Percentiles rank a stretch among this genome's conserved stretches.
phyloP scores from a whole-genome alignment of 2,888 invertebrate genomes.

The Aphidoletes aphidimyza region DNA sequence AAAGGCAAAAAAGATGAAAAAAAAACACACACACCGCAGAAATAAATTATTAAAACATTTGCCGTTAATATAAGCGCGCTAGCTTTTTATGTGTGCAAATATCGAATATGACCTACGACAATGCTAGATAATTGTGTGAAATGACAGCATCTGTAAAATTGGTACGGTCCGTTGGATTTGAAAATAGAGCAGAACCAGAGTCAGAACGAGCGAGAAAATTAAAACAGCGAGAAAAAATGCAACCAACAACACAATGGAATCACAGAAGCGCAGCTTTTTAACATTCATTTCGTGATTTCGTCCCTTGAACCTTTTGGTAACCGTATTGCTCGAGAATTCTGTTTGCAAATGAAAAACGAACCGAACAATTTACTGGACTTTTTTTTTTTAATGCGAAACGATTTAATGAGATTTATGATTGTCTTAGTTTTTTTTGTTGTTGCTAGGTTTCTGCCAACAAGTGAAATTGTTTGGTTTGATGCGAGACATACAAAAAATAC shows the following conservation, averaged over 20 bases:
- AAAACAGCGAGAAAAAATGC: background rate
- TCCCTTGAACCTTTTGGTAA: background rate
- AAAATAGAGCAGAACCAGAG: background rate
- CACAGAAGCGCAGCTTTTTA: background rate
- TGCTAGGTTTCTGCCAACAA: background rate
- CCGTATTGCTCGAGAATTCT: background rate
- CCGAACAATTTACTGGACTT: slow-evolving; percentile 7
- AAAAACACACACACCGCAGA: background rate
- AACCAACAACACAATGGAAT: background rate
- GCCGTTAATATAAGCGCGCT: background rate
- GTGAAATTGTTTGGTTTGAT: background rate
- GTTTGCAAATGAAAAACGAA: slow-evolving; percentile 32
- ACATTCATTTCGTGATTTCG: slow-evolving; percentile 34
- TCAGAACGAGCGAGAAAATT: background rate
- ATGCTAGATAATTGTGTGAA: background rate
- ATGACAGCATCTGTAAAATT: slow-evolving; percentile 16
- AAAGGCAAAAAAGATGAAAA: background rate
- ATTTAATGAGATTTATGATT: slow-evolving; percentile 38
- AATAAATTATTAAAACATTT: background rate
- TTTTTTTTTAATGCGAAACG: background rate
- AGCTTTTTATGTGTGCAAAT: background rate
- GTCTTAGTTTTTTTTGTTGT: background rate
- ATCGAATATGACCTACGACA: background rate
- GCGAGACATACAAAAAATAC: background rate
- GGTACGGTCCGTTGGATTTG: background rate